Percentiles rank a stretch among this genome's conserved stretches.
These are phyloP conservation scores for Todiramphus saurophagus DNA, from an alignment of 2,113 vertebrate genomes.

Conservation along the genomic window DNA sequence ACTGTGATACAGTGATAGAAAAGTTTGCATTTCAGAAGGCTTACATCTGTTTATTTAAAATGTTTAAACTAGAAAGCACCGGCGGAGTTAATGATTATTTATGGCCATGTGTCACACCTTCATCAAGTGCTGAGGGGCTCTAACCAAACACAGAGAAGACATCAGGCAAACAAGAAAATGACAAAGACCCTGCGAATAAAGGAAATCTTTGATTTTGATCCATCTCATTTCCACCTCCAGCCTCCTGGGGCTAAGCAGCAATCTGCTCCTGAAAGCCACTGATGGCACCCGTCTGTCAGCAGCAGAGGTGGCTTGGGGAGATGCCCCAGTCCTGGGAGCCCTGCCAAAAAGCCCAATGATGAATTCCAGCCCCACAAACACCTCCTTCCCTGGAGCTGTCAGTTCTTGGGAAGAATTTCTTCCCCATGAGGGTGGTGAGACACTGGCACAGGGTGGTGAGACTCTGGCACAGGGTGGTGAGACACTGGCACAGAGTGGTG, in stretches of 20 bases:
- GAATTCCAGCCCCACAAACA: not conserved
- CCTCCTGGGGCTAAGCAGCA: not conserved
- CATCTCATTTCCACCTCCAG: not conserved
- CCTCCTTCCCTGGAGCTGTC: not conserved
- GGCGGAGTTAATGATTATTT: not conserved
- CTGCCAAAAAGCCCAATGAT: not conserved
- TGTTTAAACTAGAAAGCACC: not conserved
- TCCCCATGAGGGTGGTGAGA: too few relatives aligned
- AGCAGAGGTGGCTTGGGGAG: not conserved
- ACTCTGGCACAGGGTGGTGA: too few relatives aligned
- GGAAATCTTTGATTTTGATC: not conserved
- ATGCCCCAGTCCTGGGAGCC: fast-evolving
- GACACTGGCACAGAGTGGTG: too few relatives aligned
- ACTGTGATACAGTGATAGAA: not conserved
- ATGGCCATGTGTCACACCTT: not conserved
- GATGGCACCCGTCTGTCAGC: not conserved
- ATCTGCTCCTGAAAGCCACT: not conserved
- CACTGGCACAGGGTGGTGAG: too few relatives aligned
- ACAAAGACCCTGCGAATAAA: not conserved
- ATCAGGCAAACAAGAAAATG: slow-evolving; percentile 10
- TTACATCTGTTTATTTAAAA: not conserved
- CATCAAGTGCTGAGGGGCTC: not conserved
- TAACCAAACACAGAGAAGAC: not conserved
- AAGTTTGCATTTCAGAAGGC: not conserved
- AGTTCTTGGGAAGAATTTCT: too few relatives aligned